Conservation (phyloP, 2,113 vertebrate genomes). For the Glaucidium brasilianum region DNA sequence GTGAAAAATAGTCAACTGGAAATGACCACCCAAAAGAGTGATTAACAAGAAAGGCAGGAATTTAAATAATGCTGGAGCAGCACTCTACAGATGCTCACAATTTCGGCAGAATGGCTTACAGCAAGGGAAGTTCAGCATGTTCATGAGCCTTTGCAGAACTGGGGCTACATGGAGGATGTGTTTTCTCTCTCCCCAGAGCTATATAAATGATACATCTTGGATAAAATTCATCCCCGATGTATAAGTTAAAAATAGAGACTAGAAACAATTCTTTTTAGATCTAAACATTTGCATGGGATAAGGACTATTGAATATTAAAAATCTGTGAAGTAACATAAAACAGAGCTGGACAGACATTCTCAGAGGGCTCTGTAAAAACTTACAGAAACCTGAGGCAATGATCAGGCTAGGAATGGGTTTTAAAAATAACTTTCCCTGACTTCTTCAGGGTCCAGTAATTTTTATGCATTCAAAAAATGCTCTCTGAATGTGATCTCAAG, state of each 20-base stretch:
- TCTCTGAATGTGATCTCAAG: neutral
- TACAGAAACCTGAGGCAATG: constrained; percentile 22
- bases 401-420: neutral
- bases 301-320: constrained; percentile 65
- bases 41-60: constrained; percentile 30
- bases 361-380: constrained; percentile 46
- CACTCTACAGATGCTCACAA: neutral
- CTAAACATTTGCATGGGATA: constrained; percentile 46
- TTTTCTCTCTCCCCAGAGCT: constrained; percentile 32
- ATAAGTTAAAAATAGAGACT: constrained; percentile 58
- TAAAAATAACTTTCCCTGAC: constrained; percentile 35
- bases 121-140: neutral
- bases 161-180: neutral
- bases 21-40: neutral
- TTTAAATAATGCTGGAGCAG: constrained; percentile 14
- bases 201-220: constrained; percentile 44
- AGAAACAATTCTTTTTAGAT: constrained; percentile 52
- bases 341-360: constrained; percentile 41
- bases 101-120: neutral
- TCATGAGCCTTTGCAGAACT: neutral
- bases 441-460: neutral
- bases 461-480: neutral
- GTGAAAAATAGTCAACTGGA: neutral
- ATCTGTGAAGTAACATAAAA: constrained; percentile 64
- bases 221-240: constrained; percentile 52